phyloP scores from a whole-genome alignment of 2,888 invertebrate genomes.

The Nasonia oneida region DNA sequence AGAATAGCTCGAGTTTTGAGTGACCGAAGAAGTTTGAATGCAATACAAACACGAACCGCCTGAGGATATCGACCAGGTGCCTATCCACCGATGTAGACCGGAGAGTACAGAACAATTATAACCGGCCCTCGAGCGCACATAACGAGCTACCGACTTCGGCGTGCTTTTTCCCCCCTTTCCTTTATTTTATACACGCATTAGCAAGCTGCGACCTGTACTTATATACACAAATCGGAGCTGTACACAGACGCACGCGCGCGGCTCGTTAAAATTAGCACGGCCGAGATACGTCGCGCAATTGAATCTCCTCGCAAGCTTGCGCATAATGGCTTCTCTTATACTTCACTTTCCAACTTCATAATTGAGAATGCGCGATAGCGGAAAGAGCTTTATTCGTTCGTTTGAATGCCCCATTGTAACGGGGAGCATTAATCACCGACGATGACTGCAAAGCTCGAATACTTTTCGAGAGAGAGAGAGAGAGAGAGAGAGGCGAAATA shows the following conservation, averaged over 20 bases:
- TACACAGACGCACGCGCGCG: neutral
- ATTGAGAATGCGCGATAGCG: neutral
- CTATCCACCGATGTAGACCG: neutral
- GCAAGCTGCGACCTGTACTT: slow-evolving; percentile 1
- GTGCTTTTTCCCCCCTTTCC: slow-evolving; percentile 1
- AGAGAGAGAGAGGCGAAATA: too few relatives aligned
- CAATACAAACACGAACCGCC: neutral
- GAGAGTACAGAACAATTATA: neutral
- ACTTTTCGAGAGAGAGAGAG: neutral
- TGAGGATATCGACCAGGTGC: neutral
- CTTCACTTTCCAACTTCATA: neutral
- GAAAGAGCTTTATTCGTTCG: neutral
- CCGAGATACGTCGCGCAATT: slow-evolving; percentile 14
- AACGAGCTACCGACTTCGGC: neutral
- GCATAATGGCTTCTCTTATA: neutral
- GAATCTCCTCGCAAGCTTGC: neutral
- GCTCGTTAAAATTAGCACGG: slow-evolving; percentile 42
- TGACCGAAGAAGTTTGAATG: neutral
- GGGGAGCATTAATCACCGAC: neutral
- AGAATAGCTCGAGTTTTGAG: neutral
- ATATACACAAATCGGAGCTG: slow-evolving; percentile 4
- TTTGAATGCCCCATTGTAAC: neutral
- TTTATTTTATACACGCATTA: neutral
- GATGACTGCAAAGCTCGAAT: neutral
- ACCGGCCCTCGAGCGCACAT: neutral